Evolutionary conservation across 1,140 invertebrate species (phyloP).

Genomic region (Zaprionus nigranus): DNA sequence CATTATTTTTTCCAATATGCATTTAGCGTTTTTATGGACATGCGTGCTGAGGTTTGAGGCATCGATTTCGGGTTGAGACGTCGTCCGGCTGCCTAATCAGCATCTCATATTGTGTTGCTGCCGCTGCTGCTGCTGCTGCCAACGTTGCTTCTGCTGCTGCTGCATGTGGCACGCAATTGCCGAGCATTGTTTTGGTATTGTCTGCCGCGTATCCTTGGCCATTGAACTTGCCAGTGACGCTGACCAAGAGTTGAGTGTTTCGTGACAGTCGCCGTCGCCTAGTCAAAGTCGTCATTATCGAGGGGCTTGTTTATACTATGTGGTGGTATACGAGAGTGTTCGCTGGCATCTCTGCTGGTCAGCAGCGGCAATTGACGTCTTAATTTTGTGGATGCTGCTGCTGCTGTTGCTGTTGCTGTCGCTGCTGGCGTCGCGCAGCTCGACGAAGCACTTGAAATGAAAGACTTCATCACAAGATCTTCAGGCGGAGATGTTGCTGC

Average conservation of each 20-base stretch:
- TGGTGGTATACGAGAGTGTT: not conserved
- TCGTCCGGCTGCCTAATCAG: conserved; percentile 68
- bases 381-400: conserved; percentile 59
- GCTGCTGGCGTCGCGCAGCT: conserved; percentile 48
- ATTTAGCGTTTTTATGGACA: conserved; percentile 79
- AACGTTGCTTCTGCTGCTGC: conserved; percentile 23
- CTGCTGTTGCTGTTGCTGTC: conserved; percentile 22
- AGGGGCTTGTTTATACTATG: conserved; percentile 65
- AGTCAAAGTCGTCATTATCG: conserved; percentile 64
- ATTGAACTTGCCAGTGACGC: conserved; percentile 61
- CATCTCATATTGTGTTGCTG: conserved; percentile 78
- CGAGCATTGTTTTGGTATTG: conserved; percentile 55
- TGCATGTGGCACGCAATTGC: conserved; percentile 78
- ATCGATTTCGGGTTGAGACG: conserved; percentile 34
- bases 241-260: conserved; percentile 23
- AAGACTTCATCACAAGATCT: conserved; percentile 52
- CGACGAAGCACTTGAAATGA: conserved; percentile 64
- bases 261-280: conserved; percentile 65
- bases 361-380: conserved; percentile 69
- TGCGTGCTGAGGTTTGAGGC: conserved; percentile 61
- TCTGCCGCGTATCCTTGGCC: conserved; percentile 67
- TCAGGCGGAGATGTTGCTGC: conserved; percentile 16
- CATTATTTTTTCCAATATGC: conserved; percentile 80
- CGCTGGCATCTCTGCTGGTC: conserved; percentile 33
- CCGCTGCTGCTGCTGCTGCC: conserved; percentile 49